These are phyloP conservation scores for Lanius ludovicianus DNA, from an alignment of 2,113 vertebrate genomes.

Conservation along the genomic window DNA sequence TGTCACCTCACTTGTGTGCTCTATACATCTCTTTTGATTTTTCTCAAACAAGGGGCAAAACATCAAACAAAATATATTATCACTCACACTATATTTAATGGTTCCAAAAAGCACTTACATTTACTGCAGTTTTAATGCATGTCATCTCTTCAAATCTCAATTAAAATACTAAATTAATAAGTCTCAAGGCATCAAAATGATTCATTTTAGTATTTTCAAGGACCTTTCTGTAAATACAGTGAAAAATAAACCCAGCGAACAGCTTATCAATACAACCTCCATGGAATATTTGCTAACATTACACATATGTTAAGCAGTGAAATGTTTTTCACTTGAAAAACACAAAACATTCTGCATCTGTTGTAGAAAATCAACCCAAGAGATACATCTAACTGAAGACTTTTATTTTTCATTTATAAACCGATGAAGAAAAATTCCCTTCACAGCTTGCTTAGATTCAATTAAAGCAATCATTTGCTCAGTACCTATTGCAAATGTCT, in stretches of 20 bases:
- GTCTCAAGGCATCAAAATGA: background rate
- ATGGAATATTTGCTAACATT: slow-evolving; percentile 58
- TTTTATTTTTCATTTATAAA: background rate
- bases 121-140: slow-evolving; percentile 36
- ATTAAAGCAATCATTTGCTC: slow-evolving; percentile 35
- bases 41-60: slow-evolving; percentile 7
- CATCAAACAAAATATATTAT: slow-evolving; percentile 36
- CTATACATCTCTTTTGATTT: background rate
- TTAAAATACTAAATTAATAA: slow-evolving; percentile 39
- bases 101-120: slow-evolving; percentile 45
- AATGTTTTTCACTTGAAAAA: slow-evolving; percentile 56
- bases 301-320: slow-evolving; percentile 60
- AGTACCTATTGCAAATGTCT: slow-evolving; percentile 12
- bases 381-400: slow-evolving; percentile 40
- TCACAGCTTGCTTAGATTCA: slow-evolving; percentile 36
- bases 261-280: slow-evolving; percentile 53
- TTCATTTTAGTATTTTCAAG: slow-evolving; percentile 57
- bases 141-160: slow-evolving; percentile 15
- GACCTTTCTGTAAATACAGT: slow-evolving; percentile 14
- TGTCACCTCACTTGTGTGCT: background rate
- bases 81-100: slow-evolving; percentile 20
- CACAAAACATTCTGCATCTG: slow-evolving; percentile 59
- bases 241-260: slow-evolving; percentile 43
- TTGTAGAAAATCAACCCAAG: slow-evolving; percentile 40
- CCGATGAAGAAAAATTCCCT: background rate